Evolutionary conservation across 2,888 invertebrate species (phyloP), one percentile per base, ranked within the genome.

Genomic region (Eilema griseolum): DNA sequence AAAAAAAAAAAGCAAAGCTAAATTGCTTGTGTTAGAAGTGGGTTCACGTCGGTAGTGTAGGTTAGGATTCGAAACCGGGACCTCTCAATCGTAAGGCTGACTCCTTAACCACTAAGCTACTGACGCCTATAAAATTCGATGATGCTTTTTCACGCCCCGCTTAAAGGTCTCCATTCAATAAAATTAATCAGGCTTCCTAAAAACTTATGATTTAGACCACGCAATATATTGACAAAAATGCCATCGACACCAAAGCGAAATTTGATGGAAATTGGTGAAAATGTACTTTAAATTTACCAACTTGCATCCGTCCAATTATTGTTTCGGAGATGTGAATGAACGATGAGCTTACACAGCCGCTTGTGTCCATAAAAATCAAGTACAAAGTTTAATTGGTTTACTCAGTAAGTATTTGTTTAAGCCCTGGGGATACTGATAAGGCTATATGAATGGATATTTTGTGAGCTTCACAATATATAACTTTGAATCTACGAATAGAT

Each of bases 241-340:
- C 69, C 60, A 26, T 74, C 66, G 59, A 57, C 68, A 66, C 31
- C 59, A 66, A 70, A 80, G 75, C 66, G 37, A 77, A 72, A 75
- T 75, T 81, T 73, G 69, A n/a, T 12, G 52, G 33, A 65, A 75
- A 77, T 82, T 76, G 66, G 52, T 67, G 70, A 75, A 76, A 77
- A 73, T 75, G 28, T 73, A 67, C 70, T 77, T 79, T 76, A 59
- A 72, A 75, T 75, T 80, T 74, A 68, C 66, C 31, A 26, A 71
- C 70, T 72, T 77, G 74, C 73, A 76, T 70, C 63, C 31, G 61
- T 74, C n/a, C 65, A 70, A 65, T 41, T 41, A 3, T 74, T 33
- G 5, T 75, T 37, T 76, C 72, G 66, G 65, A 24, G 31, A 61
- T 79, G 68, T 70, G 77, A 61, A 72, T 71, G 77, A 72, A 75